Evolutionary conservation across 2,113 vertebrate species (phyloP).

Genomic region (Microtus oregoni): DNA sequence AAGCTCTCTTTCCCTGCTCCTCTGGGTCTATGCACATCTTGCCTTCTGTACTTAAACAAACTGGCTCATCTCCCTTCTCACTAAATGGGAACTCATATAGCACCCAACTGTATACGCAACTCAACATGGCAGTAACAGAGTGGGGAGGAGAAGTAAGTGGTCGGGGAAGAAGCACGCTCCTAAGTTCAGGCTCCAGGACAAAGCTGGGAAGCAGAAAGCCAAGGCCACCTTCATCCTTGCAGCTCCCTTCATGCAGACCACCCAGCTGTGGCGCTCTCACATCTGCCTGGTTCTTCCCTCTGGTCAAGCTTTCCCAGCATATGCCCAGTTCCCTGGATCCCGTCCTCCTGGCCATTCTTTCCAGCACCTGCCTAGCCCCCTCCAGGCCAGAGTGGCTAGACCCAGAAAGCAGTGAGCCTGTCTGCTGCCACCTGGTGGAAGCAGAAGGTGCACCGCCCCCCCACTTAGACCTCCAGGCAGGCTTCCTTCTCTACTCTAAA

Average conservation of each 20-base stretch:
- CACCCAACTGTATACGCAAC: background rate
- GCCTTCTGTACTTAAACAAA: background rate
- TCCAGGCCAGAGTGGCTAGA: background rate
- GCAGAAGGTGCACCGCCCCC: background rate
- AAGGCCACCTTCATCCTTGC: background rate
- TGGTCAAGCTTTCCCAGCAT: background rate
- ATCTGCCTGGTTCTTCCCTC: background rate
- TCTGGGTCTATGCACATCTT: background rate
- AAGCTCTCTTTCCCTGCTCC: background rate
- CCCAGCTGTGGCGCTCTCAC: background rate
- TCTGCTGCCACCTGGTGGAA: conserved; percentile 78
- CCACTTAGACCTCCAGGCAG: no score
- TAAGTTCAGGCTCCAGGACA: background rate
- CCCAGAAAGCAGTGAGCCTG: background rate
- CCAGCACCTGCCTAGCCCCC: background rate
- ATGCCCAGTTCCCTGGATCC: background rate
- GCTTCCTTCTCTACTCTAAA: background rate
- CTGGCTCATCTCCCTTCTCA: background rate
- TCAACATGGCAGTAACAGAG: background rate
- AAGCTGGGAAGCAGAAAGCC: background rate
- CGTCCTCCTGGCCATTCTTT: background rate
- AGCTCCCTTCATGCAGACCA: background rate
- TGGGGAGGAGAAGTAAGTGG: background rate
- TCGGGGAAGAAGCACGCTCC: background rate
- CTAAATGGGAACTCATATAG: background rate